Evolutionary conservation across 2,113 vertebrate species (phyloP).

Genomic region (Ictidomys tridecemlineatus): DNA sequence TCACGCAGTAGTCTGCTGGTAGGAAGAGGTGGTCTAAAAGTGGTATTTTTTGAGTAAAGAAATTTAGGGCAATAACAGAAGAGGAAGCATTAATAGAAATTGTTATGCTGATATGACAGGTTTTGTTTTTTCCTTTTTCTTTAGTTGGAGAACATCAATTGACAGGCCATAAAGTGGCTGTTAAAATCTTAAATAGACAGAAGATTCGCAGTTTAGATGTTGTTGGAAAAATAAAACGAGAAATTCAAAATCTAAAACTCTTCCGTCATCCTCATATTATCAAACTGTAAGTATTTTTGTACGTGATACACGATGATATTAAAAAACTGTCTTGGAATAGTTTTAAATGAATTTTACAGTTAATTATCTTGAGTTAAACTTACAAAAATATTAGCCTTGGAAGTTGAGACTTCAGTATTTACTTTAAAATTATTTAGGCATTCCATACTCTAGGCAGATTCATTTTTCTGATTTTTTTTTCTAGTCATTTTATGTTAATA

Average conservation of each 20-base stretch:
- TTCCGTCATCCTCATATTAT: conserved; percentile 99
- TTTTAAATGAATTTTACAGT: neutral
- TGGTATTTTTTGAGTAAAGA: neutral
- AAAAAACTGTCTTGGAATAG: neutral
- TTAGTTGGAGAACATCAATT: conserved; percentile 98
- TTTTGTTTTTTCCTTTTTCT: conserved; percentile 77
- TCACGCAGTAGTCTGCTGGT: too few relatives aligned
- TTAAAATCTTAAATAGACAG: conserved; percentile 99
- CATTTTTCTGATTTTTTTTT: neutral
- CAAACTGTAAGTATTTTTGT: conserved; percentile 94
- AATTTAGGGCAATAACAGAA: neutral
- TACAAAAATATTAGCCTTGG: neutral
- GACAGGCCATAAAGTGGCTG: conserved; percentile 98
- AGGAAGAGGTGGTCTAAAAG: too few relatives aligned
- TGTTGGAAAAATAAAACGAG: conserved; percentile 98
- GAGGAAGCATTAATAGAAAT: neutral
- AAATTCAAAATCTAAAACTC: conserved; percentile 99
- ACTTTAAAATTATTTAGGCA: neutral
- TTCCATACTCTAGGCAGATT: neutral
- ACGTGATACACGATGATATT: neutral
- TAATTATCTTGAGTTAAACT: conserved; percentile 30
- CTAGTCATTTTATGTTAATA: conserved; percentile 2
- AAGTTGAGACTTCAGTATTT: neutral
- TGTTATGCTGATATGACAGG: neutral
- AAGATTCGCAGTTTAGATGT: conserved; percentile 99